Percentiles rank a stretch among this genome's conserved stretches.
These are phyloP conservation scores for Gastrophryne carolinensis DNA, from an alignment of 2,797 vertebrate species.

Conservation along the genomic window DNA sequence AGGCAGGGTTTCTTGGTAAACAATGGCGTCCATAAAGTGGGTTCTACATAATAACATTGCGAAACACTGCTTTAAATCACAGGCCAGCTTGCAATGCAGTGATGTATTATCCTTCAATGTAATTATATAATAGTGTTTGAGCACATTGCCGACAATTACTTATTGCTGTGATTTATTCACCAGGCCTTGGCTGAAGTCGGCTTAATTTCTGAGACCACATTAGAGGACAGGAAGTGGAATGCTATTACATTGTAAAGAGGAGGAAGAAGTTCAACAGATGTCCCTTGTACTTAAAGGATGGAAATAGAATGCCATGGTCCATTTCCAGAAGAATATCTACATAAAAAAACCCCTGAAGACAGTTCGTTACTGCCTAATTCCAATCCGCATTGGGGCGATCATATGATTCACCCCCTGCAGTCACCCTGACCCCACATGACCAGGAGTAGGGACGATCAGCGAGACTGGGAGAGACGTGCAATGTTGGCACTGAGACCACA, in stretches of 20 bases:
- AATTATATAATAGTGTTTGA: slow-evolving; percentile 27
- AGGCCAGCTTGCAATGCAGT: neutral
- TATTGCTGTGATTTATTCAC: slow-evolving; percentile 32
- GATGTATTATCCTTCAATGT: slow-evolving; percentile 12
- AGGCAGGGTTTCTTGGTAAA: too few species aligned
- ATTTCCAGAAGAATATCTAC: neutral
- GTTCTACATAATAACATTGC: too few species aligned
- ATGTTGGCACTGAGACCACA: too few species aligned
- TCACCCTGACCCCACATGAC: too few species aligned
- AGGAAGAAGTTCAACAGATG: neutral
- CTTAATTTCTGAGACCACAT: slow-evolving; percentile 41
- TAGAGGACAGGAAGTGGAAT: slow-evolving; percentile 32
- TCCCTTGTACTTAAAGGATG: neutral
- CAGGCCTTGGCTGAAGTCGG: slow-evolving; percentile 18
- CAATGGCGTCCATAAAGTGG: too few species aligned
- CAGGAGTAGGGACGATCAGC: too few species aligned
- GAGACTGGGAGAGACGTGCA: too few species aligned
- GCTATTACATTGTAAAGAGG: slow-evolving; percentile 31
- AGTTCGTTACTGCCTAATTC: too few species aligned
- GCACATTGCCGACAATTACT: slow-evolving; percentile 27
- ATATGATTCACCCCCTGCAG: too few species aligned
- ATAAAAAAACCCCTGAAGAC: too few species aligned
- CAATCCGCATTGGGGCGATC: too few species aligned
- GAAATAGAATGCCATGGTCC: neutral
- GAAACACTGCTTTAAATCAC: neutral